Percentiles rank a stretch among this genome's conserved stretches.
These are phyloP conservation scores for Actenoides hombroni DNA, from an alignment of 2,113 vertebrate species.

Conservation along the genomic window DNA sequence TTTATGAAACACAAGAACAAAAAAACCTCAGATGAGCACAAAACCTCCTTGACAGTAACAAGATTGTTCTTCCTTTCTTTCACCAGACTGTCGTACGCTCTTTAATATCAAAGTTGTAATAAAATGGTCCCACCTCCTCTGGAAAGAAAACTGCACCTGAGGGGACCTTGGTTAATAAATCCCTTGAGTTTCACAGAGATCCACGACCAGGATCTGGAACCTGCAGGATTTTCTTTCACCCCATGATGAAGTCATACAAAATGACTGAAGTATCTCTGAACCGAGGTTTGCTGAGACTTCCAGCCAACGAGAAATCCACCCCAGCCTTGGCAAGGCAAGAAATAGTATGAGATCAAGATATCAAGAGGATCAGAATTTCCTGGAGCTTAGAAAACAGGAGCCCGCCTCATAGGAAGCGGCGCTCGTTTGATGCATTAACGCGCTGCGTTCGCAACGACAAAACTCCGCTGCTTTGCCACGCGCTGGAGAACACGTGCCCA, in stretches of 20 bases:
- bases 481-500: fast-evolving
- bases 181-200: neutral
- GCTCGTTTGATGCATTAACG: fast-evolving
- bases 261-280: neutral
- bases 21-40: neutral
- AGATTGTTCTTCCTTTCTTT: neutral
- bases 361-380: neutral
- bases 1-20: neutral
- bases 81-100: neutral
- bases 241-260: neutral
- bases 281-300: neutral
- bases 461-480: fast-evolving
- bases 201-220: neutral
- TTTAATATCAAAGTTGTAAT: neutral
- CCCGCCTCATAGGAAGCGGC: neutral
- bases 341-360: fast-evolving
- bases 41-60: neutral
- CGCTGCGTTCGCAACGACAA: neutral
- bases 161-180: neutral
- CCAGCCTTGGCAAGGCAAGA: neutral
- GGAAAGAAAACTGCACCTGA: neutral
- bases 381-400: neutral
- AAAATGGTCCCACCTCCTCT: neutral
- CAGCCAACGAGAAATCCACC: neutral
- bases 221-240: neutral